Conservation (phyloP, 2,113 vertebrate genomes). For the Rhinoderma darwinii region DNA sequence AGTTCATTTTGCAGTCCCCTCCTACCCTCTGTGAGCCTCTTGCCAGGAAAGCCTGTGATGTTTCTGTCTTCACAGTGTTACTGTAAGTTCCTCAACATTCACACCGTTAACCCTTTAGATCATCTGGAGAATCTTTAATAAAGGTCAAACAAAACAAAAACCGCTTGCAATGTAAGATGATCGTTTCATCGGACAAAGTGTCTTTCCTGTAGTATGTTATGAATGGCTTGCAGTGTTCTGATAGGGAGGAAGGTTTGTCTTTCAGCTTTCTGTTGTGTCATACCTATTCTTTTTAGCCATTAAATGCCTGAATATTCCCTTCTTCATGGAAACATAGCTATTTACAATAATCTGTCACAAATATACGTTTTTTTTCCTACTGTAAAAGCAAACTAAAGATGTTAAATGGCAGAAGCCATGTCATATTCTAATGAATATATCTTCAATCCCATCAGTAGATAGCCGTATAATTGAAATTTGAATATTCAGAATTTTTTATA, state of each 20-base stretch:
- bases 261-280: constrained; percentile 32
- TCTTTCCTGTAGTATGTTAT: constrained; percentile 29
- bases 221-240: constrained; percentile 39
- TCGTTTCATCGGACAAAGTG: constrained; percentile 37
- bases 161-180: constrained; percentile 41
- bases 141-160: constrained; percentile 50
- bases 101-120: constrained; percentile 75
- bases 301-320: neutral
- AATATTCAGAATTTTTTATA: neutral
- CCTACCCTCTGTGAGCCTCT: constrained; percentile 85
- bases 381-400: neutral
- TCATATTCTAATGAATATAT: neutral
- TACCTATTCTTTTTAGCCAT: neutral
- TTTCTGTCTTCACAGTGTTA: constrained; percentile 86
- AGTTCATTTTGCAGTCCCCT: constrained; percentile 96
- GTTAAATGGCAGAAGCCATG: neutral
- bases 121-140: constrained; percentile 37
- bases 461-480: neutral
- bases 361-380: neutral
- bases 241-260: constrained; percentile 27
- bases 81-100: constrained; percentile 82
- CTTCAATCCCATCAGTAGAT: neutral
- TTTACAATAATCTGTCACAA: neutral
- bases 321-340: neutral
- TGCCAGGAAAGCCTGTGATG: constrained; percentile 93